Conservation (phyloP, 2,113 vertebrate genomes). For the Sylvia atricapilla region DNA sequence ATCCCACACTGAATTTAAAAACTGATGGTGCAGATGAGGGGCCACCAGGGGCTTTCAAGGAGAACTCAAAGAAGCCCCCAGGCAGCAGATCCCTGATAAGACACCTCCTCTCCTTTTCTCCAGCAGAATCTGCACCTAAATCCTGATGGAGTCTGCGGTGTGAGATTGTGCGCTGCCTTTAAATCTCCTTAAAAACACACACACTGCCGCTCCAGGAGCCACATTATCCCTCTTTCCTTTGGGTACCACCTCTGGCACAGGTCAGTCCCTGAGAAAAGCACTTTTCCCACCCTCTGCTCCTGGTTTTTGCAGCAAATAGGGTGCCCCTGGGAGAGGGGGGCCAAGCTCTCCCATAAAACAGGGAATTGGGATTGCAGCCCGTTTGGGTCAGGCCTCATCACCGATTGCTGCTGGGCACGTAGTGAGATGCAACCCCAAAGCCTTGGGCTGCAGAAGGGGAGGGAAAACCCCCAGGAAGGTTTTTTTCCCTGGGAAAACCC, state of each 20-base stretch:
- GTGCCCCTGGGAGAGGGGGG: background rate
- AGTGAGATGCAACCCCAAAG: background rate
- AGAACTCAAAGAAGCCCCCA: background rate
- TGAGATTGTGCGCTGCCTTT: background rate
- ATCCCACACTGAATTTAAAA: background rate
- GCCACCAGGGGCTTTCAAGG: background rate
- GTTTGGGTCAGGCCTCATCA: background rate
- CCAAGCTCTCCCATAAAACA: background rate
- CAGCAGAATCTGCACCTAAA: background rate
- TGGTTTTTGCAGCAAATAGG: rapidly evolving
- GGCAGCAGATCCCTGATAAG: background rate
- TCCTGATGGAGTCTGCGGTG: background rate
- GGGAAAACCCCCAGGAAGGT: background rate
- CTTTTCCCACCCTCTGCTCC: background rate
- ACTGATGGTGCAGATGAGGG: background rate
- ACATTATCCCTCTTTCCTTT: rapidly evolving
- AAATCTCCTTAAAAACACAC: background rate
- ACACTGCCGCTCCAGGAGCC: background rate
- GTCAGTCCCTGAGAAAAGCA: background rate
- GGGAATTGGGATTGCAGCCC: background rate
- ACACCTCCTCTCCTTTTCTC: rapidly evolving
- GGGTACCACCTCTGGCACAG: rapidly evolving
- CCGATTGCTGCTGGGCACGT: rapidly evolving
- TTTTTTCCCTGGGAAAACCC: background rate
- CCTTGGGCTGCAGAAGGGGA: background rate